Percentiles rank a stretch among this genome's conserved stretches.
These are phyloP conservation scores for Sander vitreus DNA, from an alignment of 2,113 vertebrate species.

Conservation along the genomic window DNA sequence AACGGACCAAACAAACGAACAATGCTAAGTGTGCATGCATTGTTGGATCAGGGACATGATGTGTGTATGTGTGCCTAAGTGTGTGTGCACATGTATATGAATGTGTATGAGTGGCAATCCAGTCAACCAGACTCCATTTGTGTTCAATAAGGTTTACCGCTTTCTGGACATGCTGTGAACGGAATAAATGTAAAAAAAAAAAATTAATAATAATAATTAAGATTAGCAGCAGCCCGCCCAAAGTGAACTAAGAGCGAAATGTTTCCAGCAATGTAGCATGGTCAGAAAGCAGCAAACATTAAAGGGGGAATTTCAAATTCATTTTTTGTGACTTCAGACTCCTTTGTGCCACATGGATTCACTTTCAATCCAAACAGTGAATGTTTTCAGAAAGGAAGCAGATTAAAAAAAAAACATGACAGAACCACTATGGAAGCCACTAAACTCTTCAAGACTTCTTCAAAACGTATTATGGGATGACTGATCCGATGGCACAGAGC, in stretches of 20 bases:
- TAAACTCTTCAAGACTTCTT: conserved; percentile 37
- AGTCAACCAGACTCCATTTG: conserved; percentile 23
- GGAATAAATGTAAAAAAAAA: not conserved
- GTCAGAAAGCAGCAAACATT: conserved; percentile 42
- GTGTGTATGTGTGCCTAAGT: conserved; percentile 31
- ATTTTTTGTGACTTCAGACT: conserved; percentile 63
- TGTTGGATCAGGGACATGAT: conserved; percentile 46
- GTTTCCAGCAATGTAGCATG: conserved; percentile 36
- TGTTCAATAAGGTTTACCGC: conserved; percentile 35
- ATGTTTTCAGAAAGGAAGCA: conserved; percentile 60
- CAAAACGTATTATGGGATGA: not conserved
- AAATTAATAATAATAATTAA: too few relatives aligned
- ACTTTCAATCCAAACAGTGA: conserved; percentile 54
- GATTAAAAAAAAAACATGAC: conserved; percentile 9
- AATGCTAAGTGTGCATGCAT: conserved; percentile 50
- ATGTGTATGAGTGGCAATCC: conserved; percentile 51
- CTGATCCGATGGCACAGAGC: conserved; percentile 38
- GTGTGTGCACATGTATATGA: conserved; percentile 44
- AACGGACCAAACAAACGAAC: conserved; percentile 51
- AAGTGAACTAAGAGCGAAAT: not conserved
- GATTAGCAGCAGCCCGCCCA: not conserved
- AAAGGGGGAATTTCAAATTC: not conserved
- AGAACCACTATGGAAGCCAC: conserved; percentile 20
- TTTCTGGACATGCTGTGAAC: conserved; percentile 57
- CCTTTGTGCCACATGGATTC: conserved; percentile 65